Conservation (phyloP, 2,888 invertebrate species). For the Nebria salina region DNA sequence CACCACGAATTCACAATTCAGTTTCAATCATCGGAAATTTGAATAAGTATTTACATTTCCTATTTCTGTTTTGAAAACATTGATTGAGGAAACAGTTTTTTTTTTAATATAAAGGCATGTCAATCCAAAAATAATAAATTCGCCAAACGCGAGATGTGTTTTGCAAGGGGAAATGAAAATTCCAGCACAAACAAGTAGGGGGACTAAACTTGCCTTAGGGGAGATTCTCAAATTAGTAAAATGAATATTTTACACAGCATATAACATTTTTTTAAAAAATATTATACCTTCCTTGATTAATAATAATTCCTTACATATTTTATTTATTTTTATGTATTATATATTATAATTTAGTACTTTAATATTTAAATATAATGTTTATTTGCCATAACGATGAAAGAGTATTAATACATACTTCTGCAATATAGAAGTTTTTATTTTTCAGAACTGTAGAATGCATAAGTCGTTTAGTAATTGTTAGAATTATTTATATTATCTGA, state of each 20-base stretch:
- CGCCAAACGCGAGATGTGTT: not conserved
- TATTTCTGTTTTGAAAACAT: not conserved
- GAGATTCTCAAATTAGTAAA: not conserved
- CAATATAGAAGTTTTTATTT: too few relatives aligned
- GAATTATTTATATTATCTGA: too few relatives aligned
- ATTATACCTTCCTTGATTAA: not conserved
- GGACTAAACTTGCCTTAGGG: not conserved
- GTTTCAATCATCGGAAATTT: not conserved
- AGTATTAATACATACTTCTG: too few relatives aligned
- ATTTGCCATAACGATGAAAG: too few relatives aligned
- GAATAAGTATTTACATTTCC: not conserved
- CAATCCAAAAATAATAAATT: not conserved
- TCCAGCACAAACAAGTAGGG: not conserved
- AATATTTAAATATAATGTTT: too few relatives aligned
- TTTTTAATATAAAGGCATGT: not conserved
- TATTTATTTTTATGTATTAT: too few relatives aligned
- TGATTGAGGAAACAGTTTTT: not conserved
- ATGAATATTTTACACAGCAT: not conserved
- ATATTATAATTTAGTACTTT: too few relatives aligned
- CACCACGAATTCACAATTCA: not conserved
- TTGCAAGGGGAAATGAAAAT: not conserved
- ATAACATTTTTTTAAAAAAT: not conserved
- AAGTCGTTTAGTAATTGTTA: too few relatives aligned
- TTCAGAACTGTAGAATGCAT: too few relatives aligned
- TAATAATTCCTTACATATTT: not conserved